These are phyloP conservation scores for Protodeltote pygarga DNA, from an alignment of 2,888 invertebrate species.

Conservation along the genomic window DNA sequence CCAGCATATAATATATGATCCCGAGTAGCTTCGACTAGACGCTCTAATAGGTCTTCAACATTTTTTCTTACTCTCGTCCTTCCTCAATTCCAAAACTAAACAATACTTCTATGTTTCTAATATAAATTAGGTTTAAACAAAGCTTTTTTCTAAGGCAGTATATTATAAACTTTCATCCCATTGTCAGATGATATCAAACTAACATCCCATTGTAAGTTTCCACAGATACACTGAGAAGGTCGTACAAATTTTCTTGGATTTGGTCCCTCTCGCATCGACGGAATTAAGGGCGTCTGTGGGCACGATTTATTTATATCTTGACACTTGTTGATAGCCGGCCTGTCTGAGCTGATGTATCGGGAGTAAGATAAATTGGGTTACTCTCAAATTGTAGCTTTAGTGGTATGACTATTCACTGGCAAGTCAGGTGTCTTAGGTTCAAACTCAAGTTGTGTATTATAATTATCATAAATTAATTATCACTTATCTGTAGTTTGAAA, in stretches of 20 bases:
- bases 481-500: too few relatives aligned
- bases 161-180: slow-evolving; percentile 4
- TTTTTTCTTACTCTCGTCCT: too few relatives aligned
- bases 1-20: too few relatives aligned
- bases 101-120: too few relatives aligned
- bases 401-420: too few relatives aligned
- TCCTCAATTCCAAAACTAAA: too few relatives aligned
- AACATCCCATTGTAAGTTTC: slow-evolving; percentile 22
- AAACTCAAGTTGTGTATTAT: too few relatives aligned
- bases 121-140: not conserved
- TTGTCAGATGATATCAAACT: slow-evolving; percentile 9
- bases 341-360: slow-evolving; percentile 59
- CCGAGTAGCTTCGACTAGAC: too few relatives aligned
- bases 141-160: not conserved
- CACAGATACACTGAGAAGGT: slow-evolving; percentile 15
- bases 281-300: slow-evolving; percentile 51
- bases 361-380: slow-evolving; percentile 64
- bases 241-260: slow-evolving; percentile 33
- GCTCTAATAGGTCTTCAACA: too few relatives aligned
- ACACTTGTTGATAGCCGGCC: slow-evolving; percentile 81
- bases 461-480: too few relatives aligned
- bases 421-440: too few relatives aligned
- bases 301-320: slow-evolving; percentile 70
- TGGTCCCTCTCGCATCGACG: slow-evolving; percentile 27
- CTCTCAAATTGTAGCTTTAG: slow-evolving; percentile 53